Evolutionary conservation across 2,797 vertebrate species (phyloP), one percentile per base, ranked within the genome.

Genomic region (Parotocinclus haroldoi): DNA sequence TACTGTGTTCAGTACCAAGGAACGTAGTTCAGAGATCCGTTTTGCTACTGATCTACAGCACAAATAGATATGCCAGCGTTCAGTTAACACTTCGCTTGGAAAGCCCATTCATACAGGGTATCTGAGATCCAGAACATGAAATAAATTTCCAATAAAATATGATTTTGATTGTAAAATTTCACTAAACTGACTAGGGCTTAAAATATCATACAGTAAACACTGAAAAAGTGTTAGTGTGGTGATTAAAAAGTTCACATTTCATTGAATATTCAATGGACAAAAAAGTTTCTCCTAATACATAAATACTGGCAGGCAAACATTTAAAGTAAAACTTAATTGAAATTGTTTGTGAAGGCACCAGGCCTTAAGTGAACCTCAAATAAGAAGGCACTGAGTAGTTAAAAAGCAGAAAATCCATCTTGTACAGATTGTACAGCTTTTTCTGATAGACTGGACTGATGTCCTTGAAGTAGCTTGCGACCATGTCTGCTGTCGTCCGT

Each of bases 371-470:
- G 70, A 92, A 84, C 75, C 80, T 89, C 77, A 98, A 87, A 84
- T 97, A 98, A 0, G 90, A 81, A 0, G 96, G 96, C 4, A 86
- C 87, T 13, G 94, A 93, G 85, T 99, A 99, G 79, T 99, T 99
- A 75, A 99, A 99, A 13, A 99, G 91, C 73, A 96, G 81, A 73
- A 95, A 99, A 83, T 99, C 96, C 94, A 99, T 95, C 66, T 89
- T 91, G 79, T 99, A 99, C 68, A 98, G 85, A 76, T 95, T 95
- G 74, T 92, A 96, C 61, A 99, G 93, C 76, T 93, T 95, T 76
- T 86, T 91, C 86, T 98, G 95, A 81, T 94, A 95, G 73, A 92
- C 93, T 1, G 93, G 92, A 68, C 89, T 94, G 86, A 99, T 91
- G 69, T 93, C 86, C 76, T 89, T 86, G 59, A 98, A 99, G 83